Percentiles rank a stretch among this genome's conserved stretches.
Evolutionary conservation across 2,113 vertebrate species (phyloP).

Genomic region (Propithecus coquereli): DNA sequence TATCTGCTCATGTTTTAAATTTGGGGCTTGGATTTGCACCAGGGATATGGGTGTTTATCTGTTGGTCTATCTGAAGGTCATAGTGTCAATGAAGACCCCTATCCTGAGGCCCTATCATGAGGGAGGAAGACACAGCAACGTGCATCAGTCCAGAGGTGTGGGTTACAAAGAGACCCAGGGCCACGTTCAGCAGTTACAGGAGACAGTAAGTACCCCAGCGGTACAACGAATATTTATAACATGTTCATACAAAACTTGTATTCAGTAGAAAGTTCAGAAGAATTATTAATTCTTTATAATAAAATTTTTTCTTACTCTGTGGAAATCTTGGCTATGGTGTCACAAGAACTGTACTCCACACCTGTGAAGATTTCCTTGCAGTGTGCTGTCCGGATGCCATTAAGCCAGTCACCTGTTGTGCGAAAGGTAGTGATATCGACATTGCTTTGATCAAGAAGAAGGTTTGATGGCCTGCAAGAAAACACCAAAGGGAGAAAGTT

Average conservation of each 20-base stretch:
- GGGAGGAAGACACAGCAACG: background rate
- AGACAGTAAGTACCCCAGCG: background rate
- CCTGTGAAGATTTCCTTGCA: conserved; percentile 97
- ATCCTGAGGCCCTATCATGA: background rate
- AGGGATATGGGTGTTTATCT: background rate
- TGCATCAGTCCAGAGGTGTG: background rate
- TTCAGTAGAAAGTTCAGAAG: background rate
- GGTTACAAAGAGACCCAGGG: background rate
- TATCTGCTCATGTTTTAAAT: background rate
- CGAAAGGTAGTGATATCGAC: conserved; percentile 89
- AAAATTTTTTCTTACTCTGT: conserved; percentile 90
- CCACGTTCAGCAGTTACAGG: background rate
- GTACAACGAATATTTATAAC: background rate
- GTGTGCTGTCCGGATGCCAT: conserved; percentile 91
- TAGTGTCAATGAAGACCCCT: background rate
- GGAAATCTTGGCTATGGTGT: conserved; percentile 97
- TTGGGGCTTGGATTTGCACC: background rate
- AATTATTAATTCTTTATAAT: background rate
- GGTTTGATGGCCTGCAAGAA: conserved; percentile 90
- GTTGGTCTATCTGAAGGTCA: background rate
- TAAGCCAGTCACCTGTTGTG: conserved; percentile 93
- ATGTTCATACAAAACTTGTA: background rate
- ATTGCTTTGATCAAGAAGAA: conserved; percentile 95
- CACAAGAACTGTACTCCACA: conserved; percentile 96
- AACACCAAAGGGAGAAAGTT: background rate